Conservation (phyloP, 2,797 vertebrate species). For the Micrastur ruficollis region DNA sequence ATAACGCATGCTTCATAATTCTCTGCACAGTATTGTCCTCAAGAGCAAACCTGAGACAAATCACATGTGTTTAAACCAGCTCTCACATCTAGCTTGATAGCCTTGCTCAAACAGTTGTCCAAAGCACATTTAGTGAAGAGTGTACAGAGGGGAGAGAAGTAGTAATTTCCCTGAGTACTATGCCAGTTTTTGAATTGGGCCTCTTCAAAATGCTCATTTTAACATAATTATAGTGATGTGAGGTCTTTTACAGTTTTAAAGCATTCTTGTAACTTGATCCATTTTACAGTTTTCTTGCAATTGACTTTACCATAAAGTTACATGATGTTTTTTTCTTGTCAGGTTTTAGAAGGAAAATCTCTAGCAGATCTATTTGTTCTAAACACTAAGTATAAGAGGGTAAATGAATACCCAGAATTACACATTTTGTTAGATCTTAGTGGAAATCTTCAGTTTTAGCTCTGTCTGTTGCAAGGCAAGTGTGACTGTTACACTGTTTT, state of each 20-base stretch:
- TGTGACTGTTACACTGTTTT: not conserved
- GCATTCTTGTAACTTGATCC: not conserved
- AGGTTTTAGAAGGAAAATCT: not conserved
- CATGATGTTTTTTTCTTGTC: not conserved
- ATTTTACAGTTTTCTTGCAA: not conserved
- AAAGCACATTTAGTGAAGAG: not conserved
- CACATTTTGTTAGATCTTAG: not conserved
- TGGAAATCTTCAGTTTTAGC: not conserved
- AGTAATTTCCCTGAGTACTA: not conserved
- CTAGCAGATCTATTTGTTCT: not conserved
- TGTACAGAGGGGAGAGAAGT: not conserved
- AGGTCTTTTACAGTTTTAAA: not conserved
- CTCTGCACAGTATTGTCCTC: not conserved
- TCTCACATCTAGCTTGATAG: not conserved
- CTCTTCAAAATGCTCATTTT: not conserved
- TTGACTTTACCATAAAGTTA: not conserved
- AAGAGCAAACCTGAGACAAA: not conserved
- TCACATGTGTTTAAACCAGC: not conserved
- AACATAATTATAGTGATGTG: not conserved
- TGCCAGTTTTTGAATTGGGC: not conserved
- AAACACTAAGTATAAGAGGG: not conserved
- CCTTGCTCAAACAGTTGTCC: not conserved
- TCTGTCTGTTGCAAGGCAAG: not conserved
- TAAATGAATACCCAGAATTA: not conserved
- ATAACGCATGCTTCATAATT: not conserved